Evolutionary conservation across 2,888 invertebrate genomes (phyloP).

Genomic region (Oxycera nigricornis): DNA sequence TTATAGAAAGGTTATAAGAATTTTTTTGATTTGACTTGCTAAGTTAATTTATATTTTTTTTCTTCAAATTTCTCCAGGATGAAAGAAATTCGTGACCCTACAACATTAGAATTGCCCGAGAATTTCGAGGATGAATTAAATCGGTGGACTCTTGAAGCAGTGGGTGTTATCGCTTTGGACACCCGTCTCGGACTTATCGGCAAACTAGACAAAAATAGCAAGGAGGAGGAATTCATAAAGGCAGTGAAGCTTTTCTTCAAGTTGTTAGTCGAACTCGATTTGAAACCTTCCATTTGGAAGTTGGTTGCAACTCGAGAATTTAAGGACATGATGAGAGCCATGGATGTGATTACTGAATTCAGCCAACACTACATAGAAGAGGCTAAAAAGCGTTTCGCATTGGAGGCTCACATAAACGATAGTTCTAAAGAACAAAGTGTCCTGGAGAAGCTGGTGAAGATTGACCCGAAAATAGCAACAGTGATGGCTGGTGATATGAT

Average conservation of each 20-base stretch:
- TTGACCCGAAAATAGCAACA: constrained; percentile 69
- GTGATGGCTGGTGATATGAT: constrained; percentile 76
- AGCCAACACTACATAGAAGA: constrained; percentile 56
- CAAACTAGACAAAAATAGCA: not conserved
- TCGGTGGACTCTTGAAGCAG: constrained; percentile 68
- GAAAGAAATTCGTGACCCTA: constrained; percentile 53
- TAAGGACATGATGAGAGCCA: constrained; percentile 51
- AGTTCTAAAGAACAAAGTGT: constrained; percentile 65
- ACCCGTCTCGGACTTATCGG: constrained; percentile 54
- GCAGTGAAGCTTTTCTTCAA: constrained; percentile 44
- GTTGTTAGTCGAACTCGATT: constrained; percentile 51
- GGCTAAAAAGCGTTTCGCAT: constrained; percentile 54
- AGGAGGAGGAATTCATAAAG: constrained; percentile 29
- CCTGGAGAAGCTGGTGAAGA: constrained; percentile 69
- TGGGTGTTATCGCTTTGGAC: constrained; percentile 61
- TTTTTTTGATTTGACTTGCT: not conserved
- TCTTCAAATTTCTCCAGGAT: constrained; percentile 60
- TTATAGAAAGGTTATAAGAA: not conserved
- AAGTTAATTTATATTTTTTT: not conserved
- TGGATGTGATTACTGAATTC: constrained; percentile 54
- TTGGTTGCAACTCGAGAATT: constrained; percentile 54
- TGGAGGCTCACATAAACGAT: constrained; percentile 52
- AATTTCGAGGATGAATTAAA: constrained; percentile 64
- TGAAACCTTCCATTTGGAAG: constrained; percentile 57
- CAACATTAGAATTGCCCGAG: constrained; percentile 57